Percentiles rank a stretch among this genome's conserved stretches.
phyloP scores from a whole-genome alignment of 2,888 invertebrate species.

The Torymus texanus region DNA sequence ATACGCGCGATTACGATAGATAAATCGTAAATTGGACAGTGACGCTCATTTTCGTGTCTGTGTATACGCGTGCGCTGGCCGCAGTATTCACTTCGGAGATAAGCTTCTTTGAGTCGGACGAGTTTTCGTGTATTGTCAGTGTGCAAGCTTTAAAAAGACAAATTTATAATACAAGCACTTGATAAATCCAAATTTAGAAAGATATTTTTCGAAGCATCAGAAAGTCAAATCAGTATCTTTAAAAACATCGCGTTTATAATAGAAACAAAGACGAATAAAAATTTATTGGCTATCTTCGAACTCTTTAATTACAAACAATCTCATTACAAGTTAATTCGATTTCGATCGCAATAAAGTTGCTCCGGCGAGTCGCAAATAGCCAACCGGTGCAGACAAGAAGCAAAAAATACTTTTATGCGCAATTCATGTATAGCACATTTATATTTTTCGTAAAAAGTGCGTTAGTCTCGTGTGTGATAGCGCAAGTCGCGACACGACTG shows the following conservation, averaged over 20 bases:
- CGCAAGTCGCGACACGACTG: constrained; percentile 57
- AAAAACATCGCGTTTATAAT: too few species aligned
- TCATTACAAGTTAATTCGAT: too few species aligned
- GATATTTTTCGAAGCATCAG: too few species aligned
- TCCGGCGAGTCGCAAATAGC: not conserved
- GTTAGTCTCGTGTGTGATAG: not conserved
- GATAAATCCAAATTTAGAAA: too few species aligned
- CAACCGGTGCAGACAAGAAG: not conserved
- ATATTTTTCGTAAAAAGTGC: constrained; percentile 6
- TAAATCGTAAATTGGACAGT: constrained; percentile 67
- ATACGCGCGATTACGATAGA: constrained; percentile 54
- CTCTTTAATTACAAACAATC: too few species aligned
- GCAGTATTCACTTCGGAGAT: constrained; percentile 9
- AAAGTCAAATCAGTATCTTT: too few species aligned
- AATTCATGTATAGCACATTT: not conserved
- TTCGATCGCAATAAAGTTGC: not conserved
- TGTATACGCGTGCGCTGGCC: not conserved
- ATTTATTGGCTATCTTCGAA: too few species aligned
- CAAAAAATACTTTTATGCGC: constrained; percentile 1
- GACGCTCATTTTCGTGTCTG: constrained; percentile 60
- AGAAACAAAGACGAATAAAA: too few species aligned
- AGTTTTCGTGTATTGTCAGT: too few species aligned
- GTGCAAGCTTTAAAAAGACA: too few species aligned
- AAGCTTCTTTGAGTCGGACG: too few species aligned
- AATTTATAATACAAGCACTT: too few species aligned